Evolutionary conservation across 2,113 vertebrate genomes (phyloP).

Genomic region (Gobiocypris rarus): DNA sequence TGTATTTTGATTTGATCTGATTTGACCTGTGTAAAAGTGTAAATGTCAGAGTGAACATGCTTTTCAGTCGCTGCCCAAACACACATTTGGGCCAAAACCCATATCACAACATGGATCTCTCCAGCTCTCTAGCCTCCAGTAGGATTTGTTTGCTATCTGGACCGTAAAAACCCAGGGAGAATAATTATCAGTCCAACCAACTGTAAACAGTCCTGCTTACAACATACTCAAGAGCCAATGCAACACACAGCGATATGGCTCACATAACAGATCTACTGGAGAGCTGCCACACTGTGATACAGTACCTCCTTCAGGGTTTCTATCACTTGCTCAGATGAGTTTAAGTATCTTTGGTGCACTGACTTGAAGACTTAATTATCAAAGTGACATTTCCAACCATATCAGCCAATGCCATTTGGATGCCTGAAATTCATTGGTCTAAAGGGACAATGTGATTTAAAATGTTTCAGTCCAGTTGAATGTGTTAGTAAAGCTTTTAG

Average conservation of each 20-base stretch:
- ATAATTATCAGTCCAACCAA: not conserved
- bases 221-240: slow-evolving; percentile 9
- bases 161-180: not conserved
- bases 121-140: not conserved
- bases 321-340: not conserved
- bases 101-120: not conserved
- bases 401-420: not conserved
- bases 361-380: slow-evolving; percentile 14
- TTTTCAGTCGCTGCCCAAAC: not conserved
- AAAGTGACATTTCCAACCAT: slow-evolving; percentile 7
- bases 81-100: not conserved
- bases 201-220: not conserved
- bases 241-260: slow-evolving; percentile 3
- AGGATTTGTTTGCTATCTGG: slow-evolving; percentile 1
- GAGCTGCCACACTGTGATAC: not conserved
- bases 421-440: not conserved
- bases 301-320: not conserved
- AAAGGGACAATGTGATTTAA: not conserved
- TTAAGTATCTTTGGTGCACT: slow-evolving; percentile 7
- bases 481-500: not conserved
- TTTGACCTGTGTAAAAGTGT: not conserved
- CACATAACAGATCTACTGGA: not conserved
- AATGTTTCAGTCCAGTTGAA: not conserved
- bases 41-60: not conserved
- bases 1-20: not conserved